Conservation (phyloP, 2,888 invertebrate species). For the Standfussiana lucernea region DNA sequence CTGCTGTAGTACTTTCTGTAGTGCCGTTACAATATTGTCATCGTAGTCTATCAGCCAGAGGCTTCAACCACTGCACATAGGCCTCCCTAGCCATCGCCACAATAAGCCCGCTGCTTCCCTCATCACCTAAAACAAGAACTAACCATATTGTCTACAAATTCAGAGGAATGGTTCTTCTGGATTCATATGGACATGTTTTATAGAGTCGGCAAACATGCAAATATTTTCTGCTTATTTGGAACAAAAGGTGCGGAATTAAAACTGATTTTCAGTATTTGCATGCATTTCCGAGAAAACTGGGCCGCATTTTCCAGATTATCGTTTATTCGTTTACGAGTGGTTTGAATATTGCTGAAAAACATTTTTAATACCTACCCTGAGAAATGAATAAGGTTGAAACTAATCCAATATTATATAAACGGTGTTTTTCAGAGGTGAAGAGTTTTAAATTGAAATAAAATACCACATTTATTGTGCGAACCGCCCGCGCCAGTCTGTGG, state of each 20-base stretch:
- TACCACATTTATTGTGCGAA: too few relatives aligned
- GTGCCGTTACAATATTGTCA: too few relatives aligned
- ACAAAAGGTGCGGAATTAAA: conserved; percentile 13
- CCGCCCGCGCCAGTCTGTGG: too few relatives aligned
- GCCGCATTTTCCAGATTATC: not conserved
- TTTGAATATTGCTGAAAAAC: not conserved
- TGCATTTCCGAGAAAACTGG: not conserved
- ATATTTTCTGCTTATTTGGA: not conserved
- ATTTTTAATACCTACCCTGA: not conserved
- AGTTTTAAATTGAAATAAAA: too few relatives aligned
- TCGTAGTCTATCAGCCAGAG: too few relatives aligned
- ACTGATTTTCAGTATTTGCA: conserved; percentile 13
- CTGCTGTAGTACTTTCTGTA: too few relatives aligned
- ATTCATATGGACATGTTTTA: not conserved
- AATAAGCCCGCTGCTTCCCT: too few relatives aligned
- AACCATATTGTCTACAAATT: not conserved
- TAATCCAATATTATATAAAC: not conserved
- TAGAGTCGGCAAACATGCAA: not conserved
- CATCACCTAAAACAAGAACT: too few relatives aligned
- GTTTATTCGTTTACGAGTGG: not conserved
- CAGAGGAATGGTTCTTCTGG: not conserved
- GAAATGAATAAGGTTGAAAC: not conserved
- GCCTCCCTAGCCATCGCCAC: too few relatives aligned
- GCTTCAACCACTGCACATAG: too few relatives aligned
- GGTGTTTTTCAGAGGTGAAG: too few relatives aligned